phyloP scores from a whole-genome alignment of 2,113 vertebrate species.

The Hydrolagus affinis region DNA sequence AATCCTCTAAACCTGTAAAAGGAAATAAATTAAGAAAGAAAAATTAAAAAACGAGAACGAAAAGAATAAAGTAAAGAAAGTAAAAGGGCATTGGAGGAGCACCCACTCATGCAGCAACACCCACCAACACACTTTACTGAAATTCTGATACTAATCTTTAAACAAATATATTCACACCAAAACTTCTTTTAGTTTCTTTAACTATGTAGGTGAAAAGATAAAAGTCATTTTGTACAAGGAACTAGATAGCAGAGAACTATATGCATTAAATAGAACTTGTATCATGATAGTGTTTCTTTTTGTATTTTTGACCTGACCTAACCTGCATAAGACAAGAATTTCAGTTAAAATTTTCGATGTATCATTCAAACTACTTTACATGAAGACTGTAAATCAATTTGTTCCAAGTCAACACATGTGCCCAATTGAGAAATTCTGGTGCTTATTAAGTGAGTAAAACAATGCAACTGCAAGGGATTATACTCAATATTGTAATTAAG shows the following conservation, averaged over 20 bases:
- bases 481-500: too few species aligned
- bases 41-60: neutral
- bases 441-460: too few species aligned
- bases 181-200: neutral
- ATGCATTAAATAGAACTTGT: neutral
- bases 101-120: neutral
- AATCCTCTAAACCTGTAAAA: too few species aligned
- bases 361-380: neutral
- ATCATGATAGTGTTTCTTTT: neutral
- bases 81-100: neutral
- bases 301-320: neutral
- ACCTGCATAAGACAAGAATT: neutral
- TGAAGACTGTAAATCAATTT: neutral
- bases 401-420: too few species aligned
- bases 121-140: neutral
- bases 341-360: neutral
- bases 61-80: neutral
- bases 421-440: too few species aligned
- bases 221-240: neutral
- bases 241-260: neutral
- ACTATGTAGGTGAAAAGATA: neutral
- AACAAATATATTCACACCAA: neutral
- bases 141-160: neutral
- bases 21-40: neutral
- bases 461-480: too few species aligned